phyloP scores from a whole-genome alignment of 1,140 invertebrate species.

The Drosophila kikkawai region DNA sequence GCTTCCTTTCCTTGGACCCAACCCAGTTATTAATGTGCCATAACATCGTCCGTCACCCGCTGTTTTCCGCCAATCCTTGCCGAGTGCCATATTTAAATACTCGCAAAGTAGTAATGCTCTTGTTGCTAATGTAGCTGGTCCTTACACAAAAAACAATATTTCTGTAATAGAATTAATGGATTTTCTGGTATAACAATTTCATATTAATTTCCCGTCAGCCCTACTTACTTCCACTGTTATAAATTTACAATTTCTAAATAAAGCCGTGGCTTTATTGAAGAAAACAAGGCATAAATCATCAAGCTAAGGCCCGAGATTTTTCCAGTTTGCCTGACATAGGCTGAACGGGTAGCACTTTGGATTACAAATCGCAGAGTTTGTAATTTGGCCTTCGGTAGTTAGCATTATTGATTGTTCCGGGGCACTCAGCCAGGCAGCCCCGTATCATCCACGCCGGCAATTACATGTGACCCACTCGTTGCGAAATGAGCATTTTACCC shows the following conservation, averaged over 20 bases:
- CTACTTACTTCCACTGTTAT: constrained; percentile 5
- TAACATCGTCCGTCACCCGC: constrained; percentile 51
- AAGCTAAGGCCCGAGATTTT: neutral
- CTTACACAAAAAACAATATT: neutral
- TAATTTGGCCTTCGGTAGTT: constrained; percentile 26
- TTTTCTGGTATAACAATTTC: neutral
- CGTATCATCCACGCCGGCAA: constrained; percentile 29
- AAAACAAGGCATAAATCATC: constrained; percentile 2
- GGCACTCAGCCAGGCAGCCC: constrained; percentile 9
- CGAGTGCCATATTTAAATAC: constrained; percentile 54
- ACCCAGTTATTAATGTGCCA: constrained; percentile 69
- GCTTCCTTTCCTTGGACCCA: neutral
- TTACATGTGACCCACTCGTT: constrained; percentile 49
- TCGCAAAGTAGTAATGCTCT: constrained; percentile 16
- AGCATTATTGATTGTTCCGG: constrained; percentile 38
- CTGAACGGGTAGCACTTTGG: neutral
- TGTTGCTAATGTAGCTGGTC: constrained; percentile 6
- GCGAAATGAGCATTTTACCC: constrained; percentile 43
- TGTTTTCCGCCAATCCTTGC: constrained; percentile 16
- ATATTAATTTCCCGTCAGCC: too few species aligned
- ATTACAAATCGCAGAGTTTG: constrained; percentile 29
- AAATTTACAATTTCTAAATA: constrained; percentile 42
- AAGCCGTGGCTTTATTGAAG: constrained; percentile 13
- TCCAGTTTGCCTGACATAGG: neutral
- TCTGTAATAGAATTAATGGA: neutral